Percentiles rank a stretch among this genome's conserved stretches.
Evolutionary conservation across 2,113 vertebrate species (phyloP).

Genomic region (Perccottus glenii): DNA sequence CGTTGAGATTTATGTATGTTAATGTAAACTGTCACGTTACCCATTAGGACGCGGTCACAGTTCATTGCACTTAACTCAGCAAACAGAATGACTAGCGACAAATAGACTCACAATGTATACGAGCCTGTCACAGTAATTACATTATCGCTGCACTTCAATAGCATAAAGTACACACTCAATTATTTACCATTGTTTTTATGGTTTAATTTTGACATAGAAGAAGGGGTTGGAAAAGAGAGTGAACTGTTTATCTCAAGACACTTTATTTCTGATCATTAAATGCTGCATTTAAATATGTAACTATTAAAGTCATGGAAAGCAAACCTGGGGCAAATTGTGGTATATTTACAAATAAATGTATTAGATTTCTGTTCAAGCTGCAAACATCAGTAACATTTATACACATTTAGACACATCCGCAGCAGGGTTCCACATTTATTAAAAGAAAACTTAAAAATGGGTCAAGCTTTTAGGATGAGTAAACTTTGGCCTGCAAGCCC

Average conservation of each 20-base stretch:
- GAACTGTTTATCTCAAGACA: neutral
- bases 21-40: conserved; percentile 2
- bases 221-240: neutral
- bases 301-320: no score
- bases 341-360: neutral
- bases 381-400: neutral
- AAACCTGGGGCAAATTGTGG: no score
- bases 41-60: neutral
- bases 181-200: conserved; percentile 9
- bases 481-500: no score
- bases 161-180: neutral
- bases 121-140: neutral
- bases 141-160: neutral
- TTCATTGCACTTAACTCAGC: conserved; percentile 3
- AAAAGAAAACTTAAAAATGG: no score
- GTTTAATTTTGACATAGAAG: conserved; percentile 5
- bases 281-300: no score
- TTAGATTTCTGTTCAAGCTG: neutral
- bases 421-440: no score
- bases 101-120: neutral
- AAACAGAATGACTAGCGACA: conserved; percentile 2
- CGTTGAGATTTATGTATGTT: neutral
- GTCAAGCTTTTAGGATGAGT: no score
- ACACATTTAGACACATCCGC: no score
- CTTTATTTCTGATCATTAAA: no score